These are phyloP conservation scores for Heterochromis multidens DNA, from an alignment of 2,113 vertebrate genomes.

Conservation along the genomic window DNA sequence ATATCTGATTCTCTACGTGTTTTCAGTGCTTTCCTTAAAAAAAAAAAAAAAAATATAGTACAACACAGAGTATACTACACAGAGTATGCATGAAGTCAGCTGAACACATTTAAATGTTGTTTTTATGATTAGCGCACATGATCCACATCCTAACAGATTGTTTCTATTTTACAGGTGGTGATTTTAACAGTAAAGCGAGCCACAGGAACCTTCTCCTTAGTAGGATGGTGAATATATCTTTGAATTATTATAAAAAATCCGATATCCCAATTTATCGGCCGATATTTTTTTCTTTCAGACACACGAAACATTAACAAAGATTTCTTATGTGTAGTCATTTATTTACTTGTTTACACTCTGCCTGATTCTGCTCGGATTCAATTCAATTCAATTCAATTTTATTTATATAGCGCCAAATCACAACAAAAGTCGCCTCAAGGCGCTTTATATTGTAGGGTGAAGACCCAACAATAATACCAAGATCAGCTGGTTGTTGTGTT, in stretches of 20 bases:
- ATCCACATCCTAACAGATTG: neutral
- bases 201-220: conserved; percentile 78
- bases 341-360: neutral
- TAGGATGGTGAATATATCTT: conserved; percentile 75
- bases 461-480: too few relatives aligned
- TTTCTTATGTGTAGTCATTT: neutral
- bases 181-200: conserved; percentile 78
- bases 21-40: neutral
- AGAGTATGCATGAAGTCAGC: neutral
- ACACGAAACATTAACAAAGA: neutral
- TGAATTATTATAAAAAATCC: neutral
- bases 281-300: neutral
- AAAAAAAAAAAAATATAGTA: neutral
- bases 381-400: too few relatives aligned
- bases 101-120: neutral
- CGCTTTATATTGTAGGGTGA: too few relatives aligned
- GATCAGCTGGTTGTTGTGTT: neutral
- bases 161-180: conserved; percentile 67
- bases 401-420: too few relatives aligned
- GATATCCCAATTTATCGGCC: too few relatives aligned
- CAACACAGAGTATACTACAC: neutral
- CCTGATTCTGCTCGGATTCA: neutral
- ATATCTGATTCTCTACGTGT: neutral
- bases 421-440: too few relatives aligned
- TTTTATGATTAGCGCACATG: neutral